These are phyloP conservation scores for Alcis repandata DNA, from an alignment of 2,888 invertebrate genomes.

Conservation along the genomic window DNA sequence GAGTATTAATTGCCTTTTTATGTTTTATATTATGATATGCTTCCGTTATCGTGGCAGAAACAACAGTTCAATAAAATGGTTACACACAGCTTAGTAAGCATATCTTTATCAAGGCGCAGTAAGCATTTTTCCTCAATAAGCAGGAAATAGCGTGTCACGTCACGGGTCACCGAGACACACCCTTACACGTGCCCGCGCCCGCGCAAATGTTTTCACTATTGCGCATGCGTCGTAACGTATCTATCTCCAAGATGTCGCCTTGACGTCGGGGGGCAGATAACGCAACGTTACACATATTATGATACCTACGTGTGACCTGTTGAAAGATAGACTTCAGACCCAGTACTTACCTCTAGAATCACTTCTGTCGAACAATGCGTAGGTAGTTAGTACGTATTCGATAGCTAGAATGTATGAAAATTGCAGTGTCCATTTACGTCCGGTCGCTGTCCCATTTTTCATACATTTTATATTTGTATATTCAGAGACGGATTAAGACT, in stretches of 20 bases:
- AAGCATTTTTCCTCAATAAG: background rate
- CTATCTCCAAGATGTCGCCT: conserved; percentile 16
- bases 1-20: too few relatives aligned
- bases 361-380: too few relatives aligned
- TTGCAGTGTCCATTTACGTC: too few relatives aligned
- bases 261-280: conserved; percentile 14
- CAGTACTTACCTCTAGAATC: too few relatives aligned
- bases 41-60: too few relatives aligned
- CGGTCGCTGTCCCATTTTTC: too few relatives aligned
- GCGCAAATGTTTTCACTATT: conserved; percentile 14
- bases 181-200: conserved; percentile 32
- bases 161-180: conserved; percentile 44
- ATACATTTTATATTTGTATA: too few relatives aligned
- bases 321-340: too few relatives aligned
- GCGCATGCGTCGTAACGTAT: conserved; percentile 20
- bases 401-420: too few relatives aligned
- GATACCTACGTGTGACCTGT: background rate
- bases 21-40: too few relatives aligned
- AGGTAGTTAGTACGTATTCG: background rate
- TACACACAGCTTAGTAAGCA: background rate
- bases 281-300: background rate
- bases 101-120: background rate
- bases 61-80: background rate
- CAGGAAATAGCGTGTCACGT: conserved; percentile 22
- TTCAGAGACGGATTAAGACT: too few relatives aligned